phyloP scores from a whole-genome alignment of 2,797 vertebrate genomes.

The Scleropages formosus region DNA sequence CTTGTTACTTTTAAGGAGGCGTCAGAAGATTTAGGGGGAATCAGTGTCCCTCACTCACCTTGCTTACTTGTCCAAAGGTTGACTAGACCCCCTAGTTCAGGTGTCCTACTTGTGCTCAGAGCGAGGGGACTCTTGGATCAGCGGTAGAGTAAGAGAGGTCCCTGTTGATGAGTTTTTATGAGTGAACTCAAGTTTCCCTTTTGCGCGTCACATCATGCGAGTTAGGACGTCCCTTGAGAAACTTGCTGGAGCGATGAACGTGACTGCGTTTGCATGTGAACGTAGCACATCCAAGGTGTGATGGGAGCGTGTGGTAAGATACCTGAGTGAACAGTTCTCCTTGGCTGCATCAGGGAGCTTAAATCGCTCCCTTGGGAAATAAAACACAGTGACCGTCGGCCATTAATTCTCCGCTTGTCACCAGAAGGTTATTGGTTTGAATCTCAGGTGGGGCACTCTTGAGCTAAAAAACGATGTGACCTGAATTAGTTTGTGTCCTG shows the following conservation, averaged over 20 bases:
- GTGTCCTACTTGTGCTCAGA: too few relatives aligned
- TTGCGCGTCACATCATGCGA: too few relatives aligned
- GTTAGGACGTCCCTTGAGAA: neutral
- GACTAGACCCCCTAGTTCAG: neutral
- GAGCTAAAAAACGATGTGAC: neutral
- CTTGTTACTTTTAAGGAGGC: neutral
- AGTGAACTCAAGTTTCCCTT: too few relatives aligned
- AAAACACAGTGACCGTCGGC: neutral
- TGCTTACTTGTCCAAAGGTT: neutral
- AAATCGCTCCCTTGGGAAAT: neutral
- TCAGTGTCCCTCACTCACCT: neutral
- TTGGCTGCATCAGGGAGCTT: neutral
- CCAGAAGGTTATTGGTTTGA: neutral
- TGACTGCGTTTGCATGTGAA: neutral
- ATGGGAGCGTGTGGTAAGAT: neutral
- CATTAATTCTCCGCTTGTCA: neutral
- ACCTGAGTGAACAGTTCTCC: neutral
- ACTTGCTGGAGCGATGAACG: neutral
- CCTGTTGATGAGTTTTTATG: too few relatives aligned
- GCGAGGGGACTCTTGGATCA: too few relatives aligned
- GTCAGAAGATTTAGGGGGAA: neutral
- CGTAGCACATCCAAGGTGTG: neutral
- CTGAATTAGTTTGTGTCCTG: neutral
- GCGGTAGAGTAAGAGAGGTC: too few relatives aligned
- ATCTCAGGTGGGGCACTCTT: neutral